Conservation (phyloP, 35 echinoderm and acorn worm species). For the Acanthaster planci region DNA sequence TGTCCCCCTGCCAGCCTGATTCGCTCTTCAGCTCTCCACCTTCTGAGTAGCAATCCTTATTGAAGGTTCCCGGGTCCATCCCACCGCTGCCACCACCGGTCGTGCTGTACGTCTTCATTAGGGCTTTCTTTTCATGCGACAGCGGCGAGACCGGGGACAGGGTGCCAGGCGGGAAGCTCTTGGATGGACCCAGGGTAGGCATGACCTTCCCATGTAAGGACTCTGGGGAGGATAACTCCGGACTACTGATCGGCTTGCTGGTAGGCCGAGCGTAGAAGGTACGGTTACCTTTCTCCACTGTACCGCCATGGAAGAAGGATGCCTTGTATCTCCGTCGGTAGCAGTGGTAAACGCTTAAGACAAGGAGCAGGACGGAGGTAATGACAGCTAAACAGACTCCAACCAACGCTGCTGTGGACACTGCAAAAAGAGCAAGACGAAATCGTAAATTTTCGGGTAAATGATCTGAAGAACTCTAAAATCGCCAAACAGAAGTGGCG, state of each 20-base stretch:
- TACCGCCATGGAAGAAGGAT: constrained; percentile 65
- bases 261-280: constrained; percentile 75
- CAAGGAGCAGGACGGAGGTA: constrained; percentile 59
- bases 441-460: background rate
- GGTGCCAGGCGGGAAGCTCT: constrained; percentile 63
- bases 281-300: constrained; percentile 47
- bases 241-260: constrained; percentile 78
- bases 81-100: constrained; percentile 52
- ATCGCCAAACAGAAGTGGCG: too few species aligned
- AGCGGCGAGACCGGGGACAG: constrained; percentile 71
- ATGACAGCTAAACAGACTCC: constrained; percentile 70
- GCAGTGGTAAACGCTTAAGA: constrained; percentile 83
- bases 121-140: constrained; percentile 69
- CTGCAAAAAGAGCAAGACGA: constrained; percentile 50
- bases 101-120: constrained; percentile 65
- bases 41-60: constrained; percentile 88
- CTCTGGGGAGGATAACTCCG: constrained; percentile 86
- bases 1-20: constrained; percentile 37
- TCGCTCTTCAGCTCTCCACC: constrained; percentile 73
- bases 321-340: constrained; percentile 64
- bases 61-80: constrained; percentile 75
- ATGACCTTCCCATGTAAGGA: background rate
- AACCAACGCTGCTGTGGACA: constrained; percentile 63
- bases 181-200: constrained; percentile 40
- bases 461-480: too few species aligned